Conservation (phyloP, 2,888 invertebrate genomes). For the Scaptodrosophila latifasciaeformis region DNA sequence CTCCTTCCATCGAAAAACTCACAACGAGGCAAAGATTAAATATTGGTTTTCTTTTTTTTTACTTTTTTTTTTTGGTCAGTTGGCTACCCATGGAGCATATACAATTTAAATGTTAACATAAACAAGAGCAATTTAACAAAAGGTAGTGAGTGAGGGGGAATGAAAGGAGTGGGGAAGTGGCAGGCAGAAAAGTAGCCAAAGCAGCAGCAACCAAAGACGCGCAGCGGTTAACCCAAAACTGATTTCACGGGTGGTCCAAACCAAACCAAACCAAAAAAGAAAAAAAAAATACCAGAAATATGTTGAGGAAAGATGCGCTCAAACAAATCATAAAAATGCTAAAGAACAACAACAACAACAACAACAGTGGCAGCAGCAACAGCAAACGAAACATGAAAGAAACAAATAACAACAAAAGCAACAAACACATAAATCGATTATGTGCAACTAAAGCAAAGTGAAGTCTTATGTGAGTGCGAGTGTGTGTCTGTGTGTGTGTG, state of each 20-base stretch:
- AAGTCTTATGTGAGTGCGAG: too few relatives aligned
- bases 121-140: slow-evolving; percentile 70
- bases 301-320: slow-evolving; percentile 48
- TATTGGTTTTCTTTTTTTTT: slow-evolving; percentile 55
- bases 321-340: slow-evolving; percentile 71
- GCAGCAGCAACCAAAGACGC: slow-evolving; percentile 12
- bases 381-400: slow-evolving; percentile 59
- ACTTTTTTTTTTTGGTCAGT: slow-evolving; percentile 10
- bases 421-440: slow-evolving; percentile 68
- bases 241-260: slow-evolving; percentile 64
- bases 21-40: too few relatives aligned
- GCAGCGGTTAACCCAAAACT: slow-evolving; percentile 45
- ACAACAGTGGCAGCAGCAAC: slow-evolving; percentile 55
- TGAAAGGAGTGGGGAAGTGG: too few relatives aligned
- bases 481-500: slow-evolving; percentile 24
- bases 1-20: slow-evolving; percentile 35
- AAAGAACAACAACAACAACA: slow-evolving; percentile 26
- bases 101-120: slow-evolving; percentile 72
- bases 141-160: slow-evolving; percentile 35
- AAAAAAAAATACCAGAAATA: too few relatives aligned
- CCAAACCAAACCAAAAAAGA: slow-evolving; percentile 30
- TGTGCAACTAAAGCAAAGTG: slow-evolving; percentile 44
- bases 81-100: slow-evolving; percentile 56
- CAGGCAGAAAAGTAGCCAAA: slow-evolving; percentile 22
- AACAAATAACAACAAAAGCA: slow-evolving; percentile 15